phyloP scores from a whole-genome alignment of 2,113 vertebrate genomes.

The Neodon shergylaensis region DNA sequence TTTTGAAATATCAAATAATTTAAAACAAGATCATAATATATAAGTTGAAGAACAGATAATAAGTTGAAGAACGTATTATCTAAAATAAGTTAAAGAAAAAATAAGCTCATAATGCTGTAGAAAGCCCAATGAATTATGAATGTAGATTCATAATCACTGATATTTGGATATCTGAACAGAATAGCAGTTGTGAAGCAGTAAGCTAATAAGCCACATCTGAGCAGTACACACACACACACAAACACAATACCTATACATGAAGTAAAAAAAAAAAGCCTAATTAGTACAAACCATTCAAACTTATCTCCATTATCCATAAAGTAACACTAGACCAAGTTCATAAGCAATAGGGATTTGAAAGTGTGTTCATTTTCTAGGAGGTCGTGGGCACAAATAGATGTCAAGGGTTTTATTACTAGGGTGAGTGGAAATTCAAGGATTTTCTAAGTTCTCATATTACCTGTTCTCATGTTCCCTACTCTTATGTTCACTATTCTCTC shows the following conservation, averaged over 20 bases:
- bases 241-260: no score
- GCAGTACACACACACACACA: neutral
- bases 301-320: neutral
- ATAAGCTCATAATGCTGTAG: neutral
- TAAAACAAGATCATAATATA: neutral
- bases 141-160: neutral
- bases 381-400: neutral
- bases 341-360: neutral
- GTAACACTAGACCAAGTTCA: neutral
- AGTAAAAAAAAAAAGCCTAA: neutral
- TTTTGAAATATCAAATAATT: neutral
- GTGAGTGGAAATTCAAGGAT: neutral
- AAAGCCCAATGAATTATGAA: neutral
- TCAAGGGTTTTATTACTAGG: neutral
- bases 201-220: neutral
- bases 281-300: neutral
- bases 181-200: neutral
- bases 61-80: neutral
- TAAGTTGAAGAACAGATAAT: neutral
- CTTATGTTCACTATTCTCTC: no score
- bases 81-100: neutral
- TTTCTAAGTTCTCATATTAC: neutral
- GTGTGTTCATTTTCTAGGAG: neutral
- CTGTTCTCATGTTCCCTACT: neutral
- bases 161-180: neutral